Evolutionary conservation across 2,797 vertebrate genomes (phyloP), one percentile per base, ranked within the genome.

Genomic region (Sebastes vulpes): DNA sequence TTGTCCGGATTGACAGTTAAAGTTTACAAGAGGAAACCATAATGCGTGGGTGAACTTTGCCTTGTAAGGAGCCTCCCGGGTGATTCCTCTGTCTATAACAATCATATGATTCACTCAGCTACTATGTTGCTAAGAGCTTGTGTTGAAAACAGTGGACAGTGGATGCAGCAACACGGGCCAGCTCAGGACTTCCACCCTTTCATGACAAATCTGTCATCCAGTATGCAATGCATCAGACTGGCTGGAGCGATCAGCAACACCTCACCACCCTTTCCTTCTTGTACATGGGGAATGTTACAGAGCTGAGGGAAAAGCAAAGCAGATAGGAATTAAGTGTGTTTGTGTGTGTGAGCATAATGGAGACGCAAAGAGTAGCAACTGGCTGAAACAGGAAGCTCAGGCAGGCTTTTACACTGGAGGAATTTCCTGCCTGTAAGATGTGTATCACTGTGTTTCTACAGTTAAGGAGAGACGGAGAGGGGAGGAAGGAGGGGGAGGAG

Each of bases 341-440:
- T 56, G 56, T 82, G 64, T 84, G 63, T 72, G 83, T 32, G 79
- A 70, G 68, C 38, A 29, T 66, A 79, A 70, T 28, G 9, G 72
- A 87, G 65, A 65, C 11, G 12, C 56, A 74, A 66, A 79, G 77
- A 75, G 77, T 18, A 64, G 58, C 58, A 85, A 57, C 53, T 57
- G 0, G 28, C 54, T 11, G 69, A 84, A 91, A 89, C 88, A 94
- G 95, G 95, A 96, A 95, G 90, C 79, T 46, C 79, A 69, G 81
- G 77, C 69, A 67, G 79, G 84, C 83, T 89, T 95, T 94, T 94
- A 94, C 88, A 93, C 83, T 87, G 84, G 77, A 94, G 92, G 94
- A 94, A 95, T 95, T 96, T 96, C 95, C 94, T 95, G 92, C 61
- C 82, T 57, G 58, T 89, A 48, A 87, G 94, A 95, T 95, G 89